A percentile compares a stretch with the other conserved stretches of the same genome.
These are phyloP conservation scores for Brachirus orientalis DNA, from an alignment of 2,113 vertebrate species.

Conservation along the genomic window DNA sequence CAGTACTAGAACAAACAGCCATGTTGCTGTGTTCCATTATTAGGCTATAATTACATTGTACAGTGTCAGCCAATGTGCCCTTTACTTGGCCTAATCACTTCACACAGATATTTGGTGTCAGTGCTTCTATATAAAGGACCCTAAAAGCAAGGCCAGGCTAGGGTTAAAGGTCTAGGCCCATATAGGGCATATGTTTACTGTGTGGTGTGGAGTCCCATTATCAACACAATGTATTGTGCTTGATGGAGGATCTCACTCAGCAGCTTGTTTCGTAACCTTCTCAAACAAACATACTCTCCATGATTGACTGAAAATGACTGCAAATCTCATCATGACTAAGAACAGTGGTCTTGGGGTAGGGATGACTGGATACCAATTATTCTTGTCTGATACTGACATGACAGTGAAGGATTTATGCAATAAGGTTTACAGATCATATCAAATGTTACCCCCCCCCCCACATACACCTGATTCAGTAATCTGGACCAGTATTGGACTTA, in stretches of 20 bases:
- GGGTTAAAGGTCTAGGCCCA: constrained; percentile 47
- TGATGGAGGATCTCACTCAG: constrained; percentile 25
- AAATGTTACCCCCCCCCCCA: too few relatives aligned
- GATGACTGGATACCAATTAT: neutral
- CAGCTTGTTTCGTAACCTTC: constrained; percentile 51
- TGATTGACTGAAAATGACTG: constrained; percentile 60
- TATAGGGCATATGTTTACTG: constrained; percentile 55
- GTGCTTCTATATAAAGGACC: constrained; percentile 48
- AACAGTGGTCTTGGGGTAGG: constrained; percentile 36
- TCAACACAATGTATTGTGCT: constrained; percentile 37
- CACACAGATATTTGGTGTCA: constrained; percentile 43
- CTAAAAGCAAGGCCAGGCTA: constrained; percentile 8
- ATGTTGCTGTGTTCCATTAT: constrained; percentile 31
- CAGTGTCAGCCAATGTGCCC: constrained; percentile 37
- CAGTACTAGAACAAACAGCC: constrained; percentile 2
- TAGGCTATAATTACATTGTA: constrained; percentile 56
- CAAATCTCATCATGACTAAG: constrained; percentile 61
- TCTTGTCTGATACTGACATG: neutral
- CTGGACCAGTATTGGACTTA: too few relatives aligned
- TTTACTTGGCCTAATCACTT: constrained; percentile 34
- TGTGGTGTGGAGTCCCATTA: constrained; percentile 46
- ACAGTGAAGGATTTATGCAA: too few relatives aligned
- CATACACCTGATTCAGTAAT: too few relatives aligned
- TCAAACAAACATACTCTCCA: constrained; percentile 46
- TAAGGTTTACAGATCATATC: too few relatives aligned